Base-by-base conservation (phyloP, 35 echinoderm and acorn worm genomes). In the Ptychodera flava region DNA sequence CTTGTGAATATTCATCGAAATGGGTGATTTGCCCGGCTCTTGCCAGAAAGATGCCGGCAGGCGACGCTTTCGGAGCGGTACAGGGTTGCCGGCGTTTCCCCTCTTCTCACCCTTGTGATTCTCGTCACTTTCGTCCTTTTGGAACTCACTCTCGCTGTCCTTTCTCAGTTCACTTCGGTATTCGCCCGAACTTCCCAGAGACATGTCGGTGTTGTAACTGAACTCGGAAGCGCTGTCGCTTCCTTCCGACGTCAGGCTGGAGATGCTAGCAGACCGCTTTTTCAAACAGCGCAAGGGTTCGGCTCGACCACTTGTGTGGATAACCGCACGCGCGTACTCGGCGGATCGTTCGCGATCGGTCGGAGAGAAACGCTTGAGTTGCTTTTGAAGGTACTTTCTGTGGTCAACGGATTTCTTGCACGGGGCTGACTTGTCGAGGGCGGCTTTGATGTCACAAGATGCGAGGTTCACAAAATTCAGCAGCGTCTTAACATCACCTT, bases 41-140 rank as follows among this genome's bases (percentile, higher is more conserved):
- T 94, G 89, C 92, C 92, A 94, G 77, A 94, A 94, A 29, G 92
- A 94, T 15, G 92, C 92, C 31, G 92, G 92, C 76, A 94, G 34
- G 75, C 85, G 89, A 32, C 92, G 80, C 33, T 94, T 94, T 37
- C 92, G 85, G 22, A 94, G 79, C 31, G 92, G 92, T 38, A 90
- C 36, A 30, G 85, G 27, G 33, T 64, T 64, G 45, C 45, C 45
- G 45, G 22, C 45, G 22, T 94, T 94, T 28, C 90, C 85, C n/a
- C 35, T 28, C 31, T 81, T 16, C 0, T 82, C 32, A 29, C 81
- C 80, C 6, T 81, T 37, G 30, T 52, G 36, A 29, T 92, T 82
- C 1, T 75, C 32, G 1, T 34, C 36, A 31, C 33, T 36, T 32
- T 83, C 33, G n/a, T 78, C 35, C 37, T 31, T 16, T 1, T 78